Percentiles rank a stretch among this genome's conserved stretches.
Evolutionary conservation across 2,888 invertebrate genomes (phyloP).

Genomic region (Drosophila ustulata): DNA sequence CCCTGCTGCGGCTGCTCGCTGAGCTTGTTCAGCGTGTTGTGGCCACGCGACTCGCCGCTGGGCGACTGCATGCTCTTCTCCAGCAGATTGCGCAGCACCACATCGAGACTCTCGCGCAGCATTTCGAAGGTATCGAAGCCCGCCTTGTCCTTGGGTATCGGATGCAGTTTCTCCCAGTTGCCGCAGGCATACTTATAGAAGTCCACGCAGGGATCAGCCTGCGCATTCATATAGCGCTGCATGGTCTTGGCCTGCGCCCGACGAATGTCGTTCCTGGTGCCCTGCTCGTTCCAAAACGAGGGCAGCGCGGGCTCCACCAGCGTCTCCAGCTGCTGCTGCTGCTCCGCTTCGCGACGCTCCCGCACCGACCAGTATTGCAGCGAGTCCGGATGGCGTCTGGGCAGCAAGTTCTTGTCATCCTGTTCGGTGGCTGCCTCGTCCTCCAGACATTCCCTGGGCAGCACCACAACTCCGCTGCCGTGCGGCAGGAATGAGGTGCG

Average conservation of each 20-base stretch:
- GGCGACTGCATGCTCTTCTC: conserved; percentile 83
- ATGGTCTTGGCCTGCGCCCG: conserved; percentile 89
- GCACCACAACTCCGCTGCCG: conserved; percentile 85
- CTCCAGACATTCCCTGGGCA: conserved; percentile 83
- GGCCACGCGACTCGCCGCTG: conserved; percentile 35
- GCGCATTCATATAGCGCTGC: conserved; percentile 91
- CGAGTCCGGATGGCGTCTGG: conserved; percentile 42
- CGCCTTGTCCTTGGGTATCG: conserved; percentile 95
- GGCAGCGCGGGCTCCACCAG: conserved; percentile 59
- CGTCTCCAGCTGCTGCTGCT: conserved; percentile 30
- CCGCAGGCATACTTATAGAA: conserved; percentile 95
- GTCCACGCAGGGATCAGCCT: conserved; percentile 91
- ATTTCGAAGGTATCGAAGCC: conserved; percentile 96
- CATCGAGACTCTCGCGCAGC: conserved; percentile 92
- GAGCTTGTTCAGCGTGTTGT: conserved; percentile 56
- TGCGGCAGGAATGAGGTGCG: conserved; percentile 88
- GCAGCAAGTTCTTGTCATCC: conserved; percentile 35
- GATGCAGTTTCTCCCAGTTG: conserved; percentile 93
- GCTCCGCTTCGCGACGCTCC: conserved; percentile 58
- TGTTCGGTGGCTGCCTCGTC: conserved; percentile 12
- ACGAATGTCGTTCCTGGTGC: conserved; percentile 86
- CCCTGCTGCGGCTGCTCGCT: conserved; percentile 48
- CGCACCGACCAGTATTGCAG: conserved; percentile 27
- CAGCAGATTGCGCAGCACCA: conserved; percentile 89
- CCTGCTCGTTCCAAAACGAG: conserved; percentile 83